Conservation (phyloP, 2,888 invertebrate species). For the Palloptera scutellata region DNA sequence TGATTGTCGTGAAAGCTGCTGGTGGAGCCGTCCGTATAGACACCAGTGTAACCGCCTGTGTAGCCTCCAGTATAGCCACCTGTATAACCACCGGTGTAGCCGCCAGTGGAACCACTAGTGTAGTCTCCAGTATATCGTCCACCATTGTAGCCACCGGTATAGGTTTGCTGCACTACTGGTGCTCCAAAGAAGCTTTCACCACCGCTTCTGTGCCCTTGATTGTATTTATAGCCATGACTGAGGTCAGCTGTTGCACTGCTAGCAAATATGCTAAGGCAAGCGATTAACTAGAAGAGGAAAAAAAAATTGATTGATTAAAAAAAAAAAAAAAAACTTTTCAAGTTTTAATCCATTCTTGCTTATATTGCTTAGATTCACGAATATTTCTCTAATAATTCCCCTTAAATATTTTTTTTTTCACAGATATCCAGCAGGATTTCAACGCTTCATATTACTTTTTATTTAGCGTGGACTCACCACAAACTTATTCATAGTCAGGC, state of each 20-base stretch:
- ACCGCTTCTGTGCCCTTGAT: conserved; percentile 47
- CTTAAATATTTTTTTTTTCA: too few species aligned
- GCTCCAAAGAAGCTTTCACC: conserved; percentile 40
- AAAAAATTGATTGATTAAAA: not conserved
- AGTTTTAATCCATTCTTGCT: not conserved
- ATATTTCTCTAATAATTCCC: too few species aligned
- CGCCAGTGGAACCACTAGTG: too few species aligned
- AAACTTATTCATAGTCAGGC: conserved; percentile 48
- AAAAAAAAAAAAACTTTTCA: not conserved
- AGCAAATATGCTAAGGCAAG: conserved; percentile 39
- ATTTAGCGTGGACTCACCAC: conserved; percentile 46
- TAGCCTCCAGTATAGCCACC: conserved; percentile 29
- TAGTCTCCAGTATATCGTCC: not conserved
- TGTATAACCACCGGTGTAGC: conserved; percentile 23
- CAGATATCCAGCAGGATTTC: too few species aligned
- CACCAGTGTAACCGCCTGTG: conserved; percentile 32
- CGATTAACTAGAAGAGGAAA: conserved; percentile 44
- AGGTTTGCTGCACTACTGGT: conserved; percentile 36
- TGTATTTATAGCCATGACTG: conserved; percentile 53
- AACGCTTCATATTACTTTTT: not conserved
- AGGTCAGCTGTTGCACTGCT: conserved; percentile 45
- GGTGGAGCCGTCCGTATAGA: conserved; percentile 38
- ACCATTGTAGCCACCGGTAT: conserved; percentile 9
- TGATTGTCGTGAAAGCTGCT: conserved; percentile 50
- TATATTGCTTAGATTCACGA: not conserved